phyloP scores from a whole-genome alignment of 2,888 invertebrate genomes.

The Amitus sp. region DNA sequence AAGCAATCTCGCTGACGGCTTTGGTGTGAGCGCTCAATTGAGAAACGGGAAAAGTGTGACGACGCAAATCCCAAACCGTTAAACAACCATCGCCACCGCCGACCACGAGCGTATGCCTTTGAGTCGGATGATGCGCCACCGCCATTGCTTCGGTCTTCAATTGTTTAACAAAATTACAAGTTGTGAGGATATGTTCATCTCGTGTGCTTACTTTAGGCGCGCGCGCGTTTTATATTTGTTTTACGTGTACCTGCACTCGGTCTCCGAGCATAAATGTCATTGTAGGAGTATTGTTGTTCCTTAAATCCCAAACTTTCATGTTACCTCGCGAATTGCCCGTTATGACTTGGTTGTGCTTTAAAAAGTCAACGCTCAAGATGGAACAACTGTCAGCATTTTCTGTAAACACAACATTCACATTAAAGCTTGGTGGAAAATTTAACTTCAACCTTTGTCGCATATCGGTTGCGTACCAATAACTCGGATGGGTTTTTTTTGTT shows the following conservation, averaged over 20 bases:
- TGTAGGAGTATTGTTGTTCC: constrained; percentile 73
- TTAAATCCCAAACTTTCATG: constrained; percentile 89
- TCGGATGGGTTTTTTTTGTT: constrained; percentile 66
- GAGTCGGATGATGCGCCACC: constrained; percentile 85
- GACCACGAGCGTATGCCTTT: constrained; percentile 84
- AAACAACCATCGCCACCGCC: constrained; percentile 89
- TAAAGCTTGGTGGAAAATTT: too few relatives aligned
- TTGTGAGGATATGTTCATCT: background rate
- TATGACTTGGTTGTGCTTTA: constrained; percentile 79
- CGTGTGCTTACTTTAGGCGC: too few relatives aligned
- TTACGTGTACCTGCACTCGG: constrained; percentile 65
- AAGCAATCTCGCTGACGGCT: constrained; percentile 84
- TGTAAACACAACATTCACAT: too few relatives aligned
- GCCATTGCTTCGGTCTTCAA: constrained; percentile 80
- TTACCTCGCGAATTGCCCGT: constrained; percentile 90
- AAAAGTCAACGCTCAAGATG: constrained; percentile 79
- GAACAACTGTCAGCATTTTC: constrained; percentile 85
- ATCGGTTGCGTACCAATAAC: constrained; percentile 69
- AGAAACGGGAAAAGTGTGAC: constrained; percentile 84
- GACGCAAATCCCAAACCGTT: constrained; percentile 90
- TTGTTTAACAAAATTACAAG: constrained; percentile 50
- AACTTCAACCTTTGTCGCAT: too few relatives aligned
- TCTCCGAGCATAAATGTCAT: constrained; percentile 80
- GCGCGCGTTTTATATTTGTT: too few relatives aligned
- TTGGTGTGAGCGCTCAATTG: constrained; percentile 81